These are phyloP conservation scores for Mechanitis mazaeus DNA, from an alignment of 2,888 invertebrate species.

Conservation along the genomic window DNA sequence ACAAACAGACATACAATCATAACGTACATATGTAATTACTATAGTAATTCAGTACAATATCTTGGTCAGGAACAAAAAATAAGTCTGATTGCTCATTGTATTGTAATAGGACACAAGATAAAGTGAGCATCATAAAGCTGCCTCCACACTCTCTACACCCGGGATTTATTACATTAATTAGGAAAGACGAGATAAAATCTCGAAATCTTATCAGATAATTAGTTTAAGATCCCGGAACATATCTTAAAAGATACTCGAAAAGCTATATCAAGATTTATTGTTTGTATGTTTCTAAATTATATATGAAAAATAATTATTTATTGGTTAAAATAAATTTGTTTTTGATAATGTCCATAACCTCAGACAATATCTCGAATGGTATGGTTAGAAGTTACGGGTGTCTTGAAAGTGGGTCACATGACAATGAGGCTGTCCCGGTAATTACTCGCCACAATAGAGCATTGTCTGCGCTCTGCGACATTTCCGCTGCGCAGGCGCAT, in stretches of 20 bases:
- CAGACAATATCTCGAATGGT: constrained; percentile 22
- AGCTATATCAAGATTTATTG: too few species aligned
- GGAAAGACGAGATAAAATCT: constrained; percentile 17
- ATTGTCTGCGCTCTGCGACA: constrained; percentile 57
- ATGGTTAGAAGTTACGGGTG: constrained; percentile 27
- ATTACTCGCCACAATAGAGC: constrained; percentile 62
- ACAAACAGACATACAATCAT: too few species aligned
- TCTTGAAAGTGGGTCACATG: constrained; percentile 39
- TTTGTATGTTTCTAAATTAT: too few species aligned
- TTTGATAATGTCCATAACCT: constrained; percentile 17
- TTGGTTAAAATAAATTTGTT: not conserved
- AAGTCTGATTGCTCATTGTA: constrained; percentile 64
- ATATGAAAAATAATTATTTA: too few species aligned
- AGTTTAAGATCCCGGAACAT: constrained; percentile 7
- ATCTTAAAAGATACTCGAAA: not conserved
- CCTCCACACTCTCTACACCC: constrained; percentile 27
- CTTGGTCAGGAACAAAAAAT: constrained; percentile 16
- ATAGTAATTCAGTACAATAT: constrained; percentile 8
- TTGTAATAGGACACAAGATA: constrained; percentile 51
- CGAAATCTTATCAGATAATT: constrained; percentile 13
- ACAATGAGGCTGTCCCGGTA: constrained; percentile 45
- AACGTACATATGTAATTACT: too few species aligned
- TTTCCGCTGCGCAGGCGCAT: constrained; percentile 51
- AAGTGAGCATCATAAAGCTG: constrained; percentile 29
- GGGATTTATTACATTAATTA: constrained; percentile 19